phyloP scores from a whole-genome alignment of 2,797 vertebrate genomes.

The Bovichtus diacanthus region DNA sequence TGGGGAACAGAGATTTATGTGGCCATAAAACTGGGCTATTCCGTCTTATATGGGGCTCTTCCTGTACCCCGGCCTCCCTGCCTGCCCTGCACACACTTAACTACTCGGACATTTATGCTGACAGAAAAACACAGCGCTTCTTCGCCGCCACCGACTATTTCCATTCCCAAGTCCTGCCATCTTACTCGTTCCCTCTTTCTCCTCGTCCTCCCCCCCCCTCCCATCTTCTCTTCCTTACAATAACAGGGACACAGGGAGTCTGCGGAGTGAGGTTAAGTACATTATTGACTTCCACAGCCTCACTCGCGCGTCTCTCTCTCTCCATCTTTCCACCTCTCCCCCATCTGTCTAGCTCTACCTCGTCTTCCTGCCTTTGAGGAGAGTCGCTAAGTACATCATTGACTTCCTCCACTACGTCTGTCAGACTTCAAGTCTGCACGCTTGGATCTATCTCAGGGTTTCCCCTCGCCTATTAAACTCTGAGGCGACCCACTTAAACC shows the following conservation, averaged over 20 bases:
- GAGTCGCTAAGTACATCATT: constrained; percentile 64
- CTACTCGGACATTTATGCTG: constrained; percentile 70
- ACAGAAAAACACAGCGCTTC: constrained; percentile 53
- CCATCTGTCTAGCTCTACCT: constrained; percentile 51
- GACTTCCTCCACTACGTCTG: constrained; percentile 58
- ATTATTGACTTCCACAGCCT: constrained; percentile 67
- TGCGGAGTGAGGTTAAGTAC: constrained; percentile 65
- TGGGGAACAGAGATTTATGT: constrained; percentile 77
- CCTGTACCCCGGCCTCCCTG: constrained; percentile 57
- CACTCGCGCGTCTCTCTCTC: constrained; percentile 20
- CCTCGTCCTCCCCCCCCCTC: constrained; percentile 1
- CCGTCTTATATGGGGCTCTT: constrained; percentile 72
- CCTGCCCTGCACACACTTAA: constrained; percentile 57
- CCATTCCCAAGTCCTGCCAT: constrained; percentile 37
- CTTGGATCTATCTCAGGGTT: constrained; percentile 58
- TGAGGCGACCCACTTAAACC: constrained; percentile 62
- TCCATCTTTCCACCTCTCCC: constrained; percentile 40
- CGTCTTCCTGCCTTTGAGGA: constrained; percentile 49
- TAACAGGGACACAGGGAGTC: constrained; percentile 55
- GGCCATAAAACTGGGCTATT: constrained; percentile 75
- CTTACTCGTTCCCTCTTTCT: constrained; percentile 2
- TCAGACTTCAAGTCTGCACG: constrained; percentile 52
- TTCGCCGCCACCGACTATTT: constrained; percentile 39
- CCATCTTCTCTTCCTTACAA: constrained; percentile 46
- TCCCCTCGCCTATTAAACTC: constrained; percentile 61